A percentile compares a stretch with the other conserved stretches of the same genome.
These are phyloP conservation scores for Nomada lathburiana DNA, from an alignment of 2,888 invertebrate species.

Conservation along the genomic window DNA sequence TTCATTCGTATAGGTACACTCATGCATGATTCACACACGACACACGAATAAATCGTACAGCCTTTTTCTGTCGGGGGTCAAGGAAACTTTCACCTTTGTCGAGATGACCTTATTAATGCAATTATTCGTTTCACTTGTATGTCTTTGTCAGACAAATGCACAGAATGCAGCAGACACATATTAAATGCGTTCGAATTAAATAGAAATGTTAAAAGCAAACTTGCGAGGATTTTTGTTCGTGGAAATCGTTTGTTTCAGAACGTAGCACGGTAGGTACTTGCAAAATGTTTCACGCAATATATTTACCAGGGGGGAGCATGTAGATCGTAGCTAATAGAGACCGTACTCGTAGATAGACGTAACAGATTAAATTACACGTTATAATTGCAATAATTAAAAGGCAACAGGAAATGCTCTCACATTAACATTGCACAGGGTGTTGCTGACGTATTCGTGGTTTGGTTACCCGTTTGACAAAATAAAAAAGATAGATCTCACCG, in stretches of 20 bases:
- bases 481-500: no score
- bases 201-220: slow-evolving; percentile 2
- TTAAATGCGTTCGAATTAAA: slow-evolving; percentile 9
- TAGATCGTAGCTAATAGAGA: slow-evolving; percentile 20
- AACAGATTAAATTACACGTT: background rate
- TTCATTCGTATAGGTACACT: background rate
- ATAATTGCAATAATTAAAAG: background rate
- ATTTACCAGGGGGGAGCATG: slow-evolving; percentile 9
- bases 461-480: background rate
- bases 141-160: slow-evolving; percentile 2
- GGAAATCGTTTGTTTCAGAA: background rate
- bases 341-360: slow-evolving; percentile 5
- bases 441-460: background rate
- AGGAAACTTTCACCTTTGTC: background rate
- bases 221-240: background rate
- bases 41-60: background rate
- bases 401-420: background rate
- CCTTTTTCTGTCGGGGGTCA: background rate
- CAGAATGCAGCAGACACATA: background rate
- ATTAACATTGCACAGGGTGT: background rate
- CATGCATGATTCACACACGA: slow-evolving; percentile 28
- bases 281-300: slow-evolving; percentile 15
- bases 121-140: slow-evolving; percentile 15
- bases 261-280: slow-evolving; percentile 27
- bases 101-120: slow-evolving; percentile 24